Base-by-base conservation (phyloP, 1,140 invertebrate genomes). In the Heliconius eleuchia region DNA sequence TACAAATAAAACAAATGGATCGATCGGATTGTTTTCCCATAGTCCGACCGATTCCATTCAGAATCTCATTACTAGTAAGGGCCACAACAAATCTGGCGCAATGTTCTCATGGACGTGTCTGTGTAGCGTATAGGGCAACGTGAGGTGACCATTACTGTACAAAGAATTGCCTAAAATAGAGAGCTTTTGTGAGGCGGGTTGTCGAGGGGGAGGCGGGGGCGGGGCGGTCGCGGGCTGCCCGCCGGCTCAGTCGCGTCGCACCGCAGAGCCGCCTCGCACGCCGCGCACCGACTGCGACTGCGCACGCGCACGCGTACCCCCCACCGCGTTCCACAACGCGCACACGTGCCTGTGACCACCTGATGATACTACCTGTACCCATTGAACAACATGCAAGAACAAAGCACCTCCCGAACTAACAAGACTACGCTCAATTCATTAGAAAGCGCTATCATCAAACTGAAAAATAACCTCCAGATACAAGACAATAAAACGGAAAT, bases 131-230 rank as follows among this genome's bases (percentile, higher is more conserved):
- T 92, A 92, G 91, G 88, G 89, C 91, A 88, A 87, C 91, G 91
- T 93, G 92, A 94, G 92, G 89, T 93, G 92, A 94, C 91, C 92
- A 94, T 94, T 94, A 94, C 92, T 87, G 85, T 92, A 94, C 91
- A 94, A 94, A 93, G 92, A 93, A 91, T 94, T 94, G 89, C 92
- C 92, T 94, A 94, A 94, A 94, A 93, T 93, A 94, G 92, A 92
- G 91, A 94, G 90, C 91, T 92, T 92, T 93, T 93, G 91, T 93
- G 85, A 92, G 91, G 91, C 88, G 88, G 91, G 91, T 88, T 87
- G 88, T 76, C 87, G 86, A 87, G 86, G 79, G 86, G 84, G 88
- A 85, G 86, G 90, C 82, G 88, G 88, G 92, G 92, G 91, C 89
- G 93, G 92, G 90, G 90, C 91, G 88, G 87, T 81, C 88, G 88